Percentiles rank a stretch among this genome's conserved stretches.
These are phyloP conservation scores for Drosophila helvetica DNA, from an alignment of 2,888 invertebrate genomes.

Conservation along the genomic window DNA sequence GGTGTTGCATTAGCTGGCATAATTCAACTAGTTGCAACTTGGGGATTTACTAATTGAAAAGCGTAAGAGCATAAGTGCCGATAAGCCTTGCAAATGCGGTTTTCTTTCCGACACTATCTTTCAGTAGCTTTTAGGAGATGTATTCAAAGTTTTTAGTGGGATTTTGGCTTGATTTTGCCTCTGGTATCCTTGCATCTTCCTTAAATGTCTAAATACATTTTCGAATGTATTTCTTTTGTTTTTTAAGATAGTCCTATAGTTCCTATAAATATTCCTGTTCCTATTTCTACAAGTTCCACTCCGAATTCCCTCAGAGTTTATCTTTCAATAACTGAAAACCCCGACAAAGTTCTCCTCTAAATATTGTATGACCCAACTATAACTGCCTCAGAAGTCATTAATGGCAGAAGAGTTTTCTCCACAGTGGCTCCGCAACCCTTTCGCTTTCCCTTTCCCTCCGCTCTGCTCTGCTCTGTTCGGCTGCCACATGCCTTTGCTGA, in stretches of 20 bases:
- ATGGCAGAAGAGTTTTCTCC: constrained; percentile 16
- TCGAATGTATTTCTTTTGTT: neutral
- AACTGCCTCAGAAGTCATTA: constrained; percentile 35
- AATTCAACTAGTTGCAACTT: constrained; percentile 55
- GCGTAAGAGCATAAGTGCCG: constrained; percentile 47
- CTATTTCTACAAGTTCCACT: neutral
- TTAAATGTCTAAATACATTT: too few relatives aligned
- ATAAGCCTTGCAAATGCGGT: constrained; percentile 52
- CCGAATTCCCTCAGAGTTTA: constrained; percentile 14
- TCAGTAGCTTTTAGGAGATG: neutral
- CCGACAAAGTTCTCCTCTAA: constrained; percentile 31
- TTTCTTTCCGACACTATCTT: neutral
- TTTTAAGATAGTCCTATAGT: neutral
- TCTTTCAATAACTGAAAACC: constrained; percentile 8
- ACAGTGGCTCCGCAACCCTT: neutral
- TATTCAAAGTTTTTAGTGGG: neutral
- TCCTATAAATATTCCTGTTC: neutral
- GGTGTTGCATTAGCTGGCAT: constrained; percentile 71
- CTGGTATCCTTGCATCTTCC: neutral
- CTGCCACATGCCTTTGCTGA: constrained; percentile 54
- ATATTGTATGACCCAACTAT: constrained; percentile 38
- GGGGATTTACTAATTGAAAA: constrained; percentile 7
- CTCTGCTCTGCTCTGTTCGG: neutral
- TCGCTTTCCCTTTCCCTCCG: neutral
- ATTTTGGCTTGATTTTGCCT: neutral